A percentile compares a stretch with the other conserved stretches of the same genome.
Conservation (phyloP, 2,797 vertebrate species). For the Halcyon badia region DNA sequence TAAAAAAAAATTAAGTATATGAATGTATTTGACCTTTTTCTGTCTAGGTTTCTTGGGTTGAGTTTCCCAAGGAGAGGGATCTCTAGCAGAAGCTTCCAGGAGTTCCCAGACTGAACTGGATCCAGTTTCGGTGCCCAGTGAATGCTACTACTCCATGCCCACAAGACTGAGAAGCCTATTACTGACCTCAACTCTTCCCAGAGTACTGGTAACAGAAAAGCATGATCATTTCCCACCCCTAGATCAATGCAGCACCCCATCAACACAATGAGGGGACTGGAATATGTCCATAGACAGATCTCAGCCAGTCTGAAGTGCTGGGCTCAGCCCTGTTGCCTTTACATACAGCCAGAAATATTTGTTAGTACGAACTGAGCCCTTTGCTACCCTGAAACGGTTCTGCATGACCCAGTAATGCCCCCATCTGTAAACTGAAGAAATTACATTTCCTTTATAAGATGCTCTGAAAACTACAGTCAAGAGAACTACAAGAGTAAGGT, state of each 20-base stretch:
- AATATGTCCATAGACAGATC: fast-evolving
- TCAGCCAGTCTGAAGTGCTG: not conserved
- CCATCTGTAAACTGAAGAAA: not conserved
- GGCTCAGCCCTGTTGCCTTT: not conserved
- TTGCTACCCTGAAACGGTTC: fast-evolving
- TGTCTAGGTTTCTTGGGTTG: not conserved
- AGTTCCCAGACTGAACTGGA: not conserved
- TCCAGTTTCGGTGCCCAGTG: too few relatives aligned
- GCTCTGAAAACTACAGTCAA: not conserved
- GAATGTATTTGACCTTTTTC: not conserved
- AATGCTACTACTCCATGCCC: not conserved
- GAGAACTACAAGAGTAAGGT: fast-evolving
- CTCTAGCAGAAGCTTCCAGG: not conserved
- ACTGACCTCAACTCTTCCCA: not conserved
- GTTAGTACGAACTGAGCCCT: fast-evolving
- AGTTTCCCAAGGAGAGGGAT: not conserved
- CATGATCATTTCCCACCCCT: not conserved
- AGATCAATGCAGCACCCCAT: fast-evolving
- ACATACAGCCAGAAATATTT: fast-evolving
- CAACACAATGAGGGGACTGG: fast-evolving
- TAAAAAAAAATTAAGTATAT: too few relatives aligned
- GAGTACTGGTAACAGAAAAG: not conserved
- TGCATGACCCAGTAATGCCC: not conserved
- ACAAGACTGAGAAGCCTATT: too few relatives aligned
- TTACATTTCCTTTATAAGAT: not conserved